These are phyloP conservation scores for Poecile montanus DNA, from an alignment of 2,797 vertebrate species.

Conservation along the genomic window DNA sequence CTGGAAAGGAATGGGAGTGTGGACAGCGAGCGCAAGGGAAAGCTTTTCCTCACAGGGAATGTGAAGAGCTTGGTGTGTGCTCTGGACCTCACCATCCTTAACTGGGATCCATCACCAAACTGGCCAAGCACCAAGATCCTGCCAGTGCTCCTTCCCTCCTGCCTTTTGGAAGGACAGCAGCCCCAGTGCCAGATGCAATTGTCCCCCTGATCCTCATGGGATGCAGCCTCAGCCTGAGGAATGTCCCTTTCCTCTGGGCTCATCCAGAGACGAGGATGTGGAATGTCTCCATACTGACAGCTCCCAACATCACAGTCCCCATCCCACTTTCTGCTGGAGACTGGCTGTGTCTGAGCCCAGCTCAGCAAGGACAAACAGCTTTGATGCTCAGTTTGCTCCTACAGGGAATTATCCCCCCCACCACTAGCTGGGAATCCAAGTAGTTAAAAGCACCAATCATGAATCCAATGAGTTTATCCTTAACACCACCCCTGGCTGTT, in stretches of 20 bases:
- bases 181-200: background rate
- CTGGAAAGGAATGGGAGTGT: accelerated
- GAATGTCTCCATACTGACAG: background rate
- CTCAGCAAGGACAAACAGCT: background rate
- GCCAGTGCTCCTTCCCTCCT: background rate
- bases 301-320: background rate
- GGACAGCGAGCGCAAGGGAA: background rate
- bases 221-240: accelerated
- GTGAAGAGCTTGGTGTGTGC: background rate
- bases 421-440: background rate
- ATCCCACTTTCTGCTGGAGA: background rate
- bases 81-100: background rate
- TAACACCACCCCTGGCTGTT: background rate
- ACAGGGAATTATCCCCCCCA: background rate
- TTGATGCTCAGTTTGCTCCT: background rate
- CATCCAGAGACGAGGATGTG: background rate
- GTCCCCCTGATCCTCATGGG: background rate
- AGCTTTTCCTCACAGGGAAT: background rate
- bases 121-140: background rate
- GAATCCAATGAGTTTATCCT: background rate
- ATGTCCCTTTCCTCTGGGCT: background rate
- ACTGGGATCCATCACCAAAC: background rate
- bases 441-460: background rate
- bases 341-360: background rate
- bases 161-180: background rate